A percentile compares a stretch with the other conserved stretches of the same genome.
phyloP scores from a whole-genome alignment of 2,113 vertebrate genomes.

The Erinaceus europaeus region DNA sequence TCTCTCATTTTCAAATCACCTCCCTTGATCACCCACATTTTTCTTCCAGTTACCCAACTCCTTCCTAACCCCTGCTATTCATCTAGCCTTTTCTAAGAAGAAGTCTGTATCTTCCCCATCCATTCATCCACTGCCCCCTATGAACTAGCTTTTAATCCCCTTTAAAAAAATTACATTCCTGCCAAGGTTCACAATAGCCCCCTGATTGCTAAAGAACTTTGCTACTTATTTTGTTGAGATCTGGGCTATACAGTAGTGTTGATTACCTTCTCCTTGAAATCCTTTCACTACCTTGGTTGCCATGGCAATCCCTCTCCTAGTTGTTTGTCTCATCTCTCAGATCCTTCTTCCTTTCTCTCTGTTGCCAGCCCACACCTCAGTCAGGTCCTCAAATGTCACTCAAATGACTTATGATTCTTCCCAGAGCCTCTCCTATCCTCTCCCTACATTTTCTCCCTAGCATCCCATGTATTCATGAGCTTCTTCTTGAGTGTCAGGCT shows the following conservation, averaged over 20 bases:
- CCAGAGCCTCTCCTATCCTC: not conserved
- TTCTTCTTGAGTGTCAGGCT: not conserved
- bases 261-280: constrained; percentile 62
- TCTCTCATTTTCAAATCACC: not conserved
- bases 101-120: not conserved
- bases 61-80: not conserved
- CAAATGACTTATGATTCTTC: not conserved
- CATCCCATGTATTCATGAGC: not conserved
- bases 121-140: not conserved
- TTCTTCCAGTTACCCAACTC: not conserved
- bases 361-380: not conserved
- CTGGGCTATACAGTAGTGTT: constrained; percentile 16
- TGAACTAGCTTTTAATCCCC: not conserved
- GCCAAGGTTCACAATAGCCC: constrained; percentile 2
- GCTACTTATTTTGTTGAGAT: constrained; percentile 50
- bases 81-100: not conserved
- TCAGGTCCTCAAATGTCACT: not conserved
- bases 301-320: constrained; percentile 33
- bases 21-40: not conserved
- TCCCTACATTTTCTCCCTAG: not conserved
- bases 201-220: constrained; percentile 27
- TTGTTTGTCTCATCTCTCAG: constrained; percentile 27
- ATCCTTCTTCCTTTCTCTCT: constrained; percentile 48
- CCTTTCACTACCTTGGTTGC: constrained; percentile 54
- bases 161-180: not conserved